phyloP scores from a whole-genome alignment of 2,888 invertebrate genomes.

The Empis stercorea region DNA sequence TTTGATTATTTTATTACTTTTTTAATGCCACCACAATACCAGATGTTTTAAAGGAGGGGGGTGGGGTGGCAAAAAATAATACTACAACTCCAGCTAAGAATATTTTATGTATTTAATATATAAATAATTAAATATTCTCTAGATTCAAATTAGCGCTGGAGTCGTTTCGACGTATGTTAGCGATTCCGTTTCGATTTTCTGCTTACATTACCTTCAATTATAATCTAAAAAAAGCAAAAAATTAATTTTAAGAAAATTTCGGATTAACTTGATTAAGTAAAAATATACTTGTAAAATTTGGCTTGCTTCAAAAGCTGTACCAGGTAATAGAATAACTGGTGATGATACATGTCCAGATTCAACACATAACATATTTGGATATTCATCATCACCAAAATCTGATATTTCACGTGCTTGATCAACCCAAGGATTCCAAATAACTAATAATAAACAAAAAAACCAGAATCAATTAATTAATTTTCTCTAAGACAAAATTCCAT shows the following conservation, averaged over 20 bases:
- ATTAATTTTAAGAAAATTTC: not conserved
- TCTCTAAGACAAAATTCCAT: too few species aligned
- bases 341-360: slow-evolving; percentile 85
- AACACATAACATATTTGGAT: slow-evolving; percentile 92
- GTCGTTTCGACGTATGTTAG: slow-evolving; percentile 22
- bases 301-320: slow-evolving; percentile 84
- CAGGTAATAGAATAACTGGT: slow-evolving; percentile 76
- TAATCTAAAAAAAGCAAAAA: slow-evolving; percentile 22
- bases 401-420: slow-evolving; percentile 85
- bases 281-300: slow-evolving; percentile 66
- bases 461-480: not conserved
- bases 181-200: slow-evolving; percentile 35
- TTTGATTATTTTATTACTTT: too few species aligned
- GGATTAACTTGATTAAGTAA: slow-evolving; percentile 2
- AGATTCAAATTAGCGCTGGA: not conserved
- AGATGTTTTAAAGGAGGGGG: too few species aligned
- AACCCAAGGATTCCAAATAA: slow-evolving; percentile 95
- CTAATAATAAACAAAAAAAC: slow-evolving; percentile 30
- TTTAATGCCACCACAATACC: too few species aligned
- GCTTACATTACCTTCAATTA: slow-evolving; percentile 36
- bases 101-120: too few species aligned
- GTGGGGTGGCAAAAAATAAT: too few species aligned
- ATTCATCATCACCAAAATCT: slow-evolving; percentile 95
- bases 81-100: too few species aligned
- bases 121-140: too few species aligned